Conservation (phyloP, 53 echinoderm and acorn worm species). For the Arbacia lixula region DNA sequence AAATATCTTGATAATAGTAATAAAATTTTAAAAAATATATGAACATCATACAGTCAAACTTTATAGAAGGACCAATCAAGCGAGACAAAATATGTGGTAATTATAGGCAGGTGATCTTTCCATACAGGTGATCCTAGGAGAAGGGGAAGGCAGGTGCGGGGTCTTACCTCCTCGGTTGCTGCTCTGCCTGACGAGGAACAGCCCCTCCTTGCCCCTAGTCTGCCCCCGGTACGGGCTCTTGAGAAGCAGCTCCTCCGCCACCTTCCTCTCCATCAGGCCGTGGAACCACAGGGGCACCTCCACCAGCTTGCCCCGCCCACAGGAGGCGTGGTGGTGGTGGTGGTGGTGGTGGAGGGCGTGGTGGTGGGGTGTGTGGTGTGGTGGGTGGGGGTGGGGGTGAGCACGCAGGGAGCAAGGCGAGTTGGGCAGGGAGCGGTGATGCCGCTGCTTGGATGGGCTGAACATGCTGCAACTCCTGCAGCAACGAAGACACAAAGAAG, state of each 20-base stretch:
- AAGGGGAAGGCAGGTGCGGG: too few relatives aligned
- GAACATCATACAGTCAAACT: too few relatives aligned
- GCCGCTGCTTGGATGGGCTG: constrained; percentile 39
- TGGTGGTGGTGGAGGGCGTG: constrained; percentile 4
- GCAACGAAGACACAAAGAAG: too few relatives aligned
- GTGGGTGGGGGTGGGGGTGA: neutral
- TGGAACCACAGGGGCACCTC: constrained; percentile 93
- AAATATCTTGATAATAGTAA: too few relatives aligned
- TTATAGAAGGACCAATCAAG: too few relatives aligned
- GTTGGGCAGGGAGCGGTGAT: constrained; percentile 39
- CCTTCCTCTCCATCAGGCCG: constrained; percentile 83
- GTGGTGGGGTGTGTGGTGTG: too few relatives aligned
- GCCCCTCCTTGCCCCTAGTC: constrained; percentile 62
- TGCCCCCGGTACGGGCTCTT: constrained; percentile 72
- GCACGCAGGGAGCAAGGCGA: constrained; percentile 28
- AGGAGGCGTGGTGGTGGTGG: constrained; percentile 25
- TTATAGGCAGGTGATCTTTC: too few relatives aligned
- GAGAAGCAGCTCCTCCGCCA: constrained; percentile 87
- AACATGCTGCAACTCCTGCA: constrained; percentile 63
- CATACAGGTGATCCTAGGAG: too few relatives aligned
- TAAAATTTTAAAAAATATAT: too few relatives aligned
- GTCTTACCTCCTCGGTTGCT: constrained; percentile 90
- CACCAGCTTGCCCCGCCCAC: constrained; percentile 54
- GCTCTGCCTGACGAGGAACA: constrained; percentile 94
- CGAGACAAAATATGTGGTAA: too few relatives aligned